A percentile compares a stretch with the other conserved stretches of the same genome.
Conservation (phyloP, 2,797 vertebrate species). For the Pelochelys cantorii region DNA sequence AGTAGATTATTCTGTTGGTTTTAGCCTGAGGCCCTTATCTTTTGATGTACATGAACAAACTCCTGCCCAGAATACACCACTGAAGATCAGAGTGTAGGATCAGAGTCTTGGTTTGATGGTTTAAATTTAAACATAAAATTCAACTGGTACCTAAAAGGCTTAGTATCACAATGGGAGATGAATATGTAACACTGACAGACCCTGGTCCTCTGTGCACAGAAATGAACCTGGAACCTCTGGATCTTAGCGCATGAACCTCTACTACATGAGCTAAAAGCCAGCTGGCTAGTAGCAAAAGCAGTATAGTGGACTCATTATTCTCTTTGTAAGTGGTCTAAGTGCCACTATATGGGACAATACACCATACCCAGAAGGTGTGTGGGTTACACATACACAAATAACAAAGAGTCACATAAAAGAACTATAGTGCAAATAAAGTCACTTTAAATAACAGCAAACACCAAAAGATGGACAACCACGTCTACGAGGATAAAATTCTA, state of each 20-base stretch:
- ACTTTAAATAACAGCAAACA: background rate
- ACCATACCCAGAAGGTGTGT: too few relatives aligned
- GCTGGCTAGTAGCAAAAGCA: too few relatives aligned
- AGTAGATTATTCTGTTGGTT: background rate
- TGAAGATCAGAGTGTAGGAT: background rate
- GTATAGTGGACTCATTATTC: too few relatives aligned
- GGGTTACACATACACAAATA: background rate
- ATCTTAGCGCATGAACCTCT: too few relatives aligned
- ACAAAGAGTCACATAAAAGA: background rate
- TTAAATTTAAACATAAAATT: background rate
- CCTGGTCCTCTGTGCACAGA: too few relatives aligned
- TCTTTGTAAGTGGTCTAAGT: too few relatives aligned
- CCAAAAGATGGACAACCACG: background rate
- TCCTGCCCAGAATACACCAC: background rate
- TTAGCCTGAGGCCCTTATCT: too few relatives aligned
- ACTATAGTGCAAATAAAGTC: background rate
- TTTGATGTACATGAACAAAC: background rate
- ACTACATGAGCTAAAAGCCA: too few relatives aligned
- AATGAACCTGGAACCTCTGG: too few relatives aligned
- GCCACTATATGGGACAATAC: too few relatives aligned
- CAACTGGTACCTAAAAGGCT: background rate
- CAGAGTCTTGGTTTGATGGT: background rate
- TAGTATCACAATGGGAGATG: background rate
- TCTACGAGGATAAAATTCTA: background rate
- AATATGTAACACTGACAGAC: background rate